A percentile compares a stretch with the other conserved stretches of the same genome.
phyloP scores from a whole-genome alignment of 2,888 invertebrate genomes.

The Leptopterna dolabrata region DNA sequence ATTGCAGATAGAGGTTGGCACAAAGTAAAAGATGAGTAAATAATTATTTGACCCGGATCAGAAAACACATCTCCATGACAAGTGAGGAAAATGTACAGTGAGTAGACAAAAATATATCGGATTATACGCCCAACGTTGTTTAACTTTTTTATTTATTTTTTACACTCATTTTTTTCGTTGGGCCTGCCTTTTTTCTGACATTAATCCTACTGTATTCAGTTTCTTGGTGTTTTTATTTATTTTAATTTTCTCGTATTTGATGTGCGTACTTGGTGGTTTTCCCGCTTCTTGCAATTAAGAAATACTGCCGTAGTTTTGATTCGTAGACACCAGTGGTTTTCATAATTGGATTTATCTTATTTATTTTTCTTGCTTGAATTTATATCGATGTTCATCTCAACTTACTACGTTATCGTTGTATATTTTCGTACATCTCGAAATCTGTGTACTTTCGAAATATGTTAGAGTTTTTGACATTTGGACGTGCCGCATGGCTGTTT shows the following conservation, averaged over 20 bases:
- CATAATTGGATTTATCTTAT: not conserved
- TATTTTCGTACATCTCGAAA: not conserved
- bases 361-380: not conserved
- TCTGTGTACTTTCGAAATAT: not conserved
- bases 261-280: constrained; percentile 16
- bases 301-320: not conserved
- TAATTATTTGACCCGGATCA: constrained; percentile 33
- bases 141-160: constrained; percentile 28
- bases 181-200: constrained; percentile 51
- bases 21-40: constrained; percentile 55
- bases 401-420: not conserved
- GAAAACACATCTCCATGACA: constrained; percentile 55
- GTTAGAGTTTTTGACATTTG: not conserved
- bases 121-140: not conserved
- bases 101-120: constrained; percentile 26
- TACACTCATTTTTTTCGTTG: constrained; percentile 49
- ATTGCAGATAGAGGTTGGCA: constrained; percentile 56
- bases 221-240: constrained; percentile 23
- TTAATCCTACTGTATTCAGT: constrained; percentile 15
- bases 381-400: not conserved
- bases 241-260: not conserved
- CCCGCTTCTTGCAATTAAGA: not conserved
- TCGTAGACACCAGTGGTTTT: not conserved
- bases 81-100: constrained; percentile 54
- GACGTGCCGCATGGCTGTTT: not conserved